Evolutionary conservation across 2,888 invertebrate species (phyloP).

Genomic region (Charanyca ferruginea): DNA sequence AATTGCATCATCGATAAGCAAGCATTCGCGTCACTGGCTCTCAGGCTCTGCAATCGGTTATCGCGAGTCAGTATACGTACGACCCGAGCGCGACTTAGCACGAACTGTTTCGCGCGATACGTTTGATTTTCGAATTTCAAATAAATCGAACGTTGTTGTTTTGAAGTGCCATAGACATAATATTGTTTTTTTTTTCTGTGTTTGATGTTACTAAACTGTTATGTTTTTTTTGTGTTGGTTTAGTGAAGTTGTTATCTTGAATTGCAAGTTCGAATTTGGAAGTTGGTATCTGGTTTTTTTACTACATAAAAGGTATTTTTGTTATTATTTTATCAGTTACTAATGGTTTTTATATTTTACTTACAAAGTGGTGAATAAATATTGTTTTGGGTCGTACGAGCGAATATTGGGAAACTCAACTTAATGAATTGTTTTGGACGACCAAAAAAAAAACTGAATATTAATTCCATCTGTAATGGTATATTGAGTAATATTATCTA

Average conservation of each 20-base stretch:
- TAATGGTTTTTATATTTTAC: too few species aligned
- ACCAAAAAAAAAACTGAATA: not conserved
- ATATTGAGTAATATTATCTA: not conserved
- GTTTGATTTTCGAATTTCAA: conserved; percentile 54
- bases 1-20: conserved; percentile 71
- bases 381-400: too few species aligned
- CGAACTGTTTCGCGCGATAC: conserved; percentile 58
- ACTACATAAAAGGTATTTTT: conserved; percentile 18
- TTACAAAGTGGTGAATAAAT: not conserved
- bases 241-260: conserved; percentile 23
- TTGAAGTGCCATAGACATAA: conserved; percentile 42
- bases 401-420: too few species aligned
- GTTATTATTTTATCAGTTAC: not conserved
- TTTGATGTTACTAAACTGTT: conserved; percentile 15
- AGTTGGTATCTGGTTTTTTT: not conserved
- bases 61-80: conserved; percentile 75
- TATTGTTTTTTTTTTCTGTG: conserved; percentile 7
- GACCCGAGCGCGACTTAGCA: conserved; percentile 65
- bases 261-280: not conserved
- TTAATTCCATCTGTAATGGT: not conserved
- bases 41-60: conserved; percentile 81
- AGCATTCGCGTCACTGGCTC: conserved; percentile 73
- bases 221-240: conserved; percentile 21
- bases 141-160: conserved; percentile 41
- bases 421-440: too few species aligned